These are phyloP conservation scores for Enteromius viviparus DNA, from an alignment of 2,797 vertebrate genomes.

Conservation along the genomic window DNA sequence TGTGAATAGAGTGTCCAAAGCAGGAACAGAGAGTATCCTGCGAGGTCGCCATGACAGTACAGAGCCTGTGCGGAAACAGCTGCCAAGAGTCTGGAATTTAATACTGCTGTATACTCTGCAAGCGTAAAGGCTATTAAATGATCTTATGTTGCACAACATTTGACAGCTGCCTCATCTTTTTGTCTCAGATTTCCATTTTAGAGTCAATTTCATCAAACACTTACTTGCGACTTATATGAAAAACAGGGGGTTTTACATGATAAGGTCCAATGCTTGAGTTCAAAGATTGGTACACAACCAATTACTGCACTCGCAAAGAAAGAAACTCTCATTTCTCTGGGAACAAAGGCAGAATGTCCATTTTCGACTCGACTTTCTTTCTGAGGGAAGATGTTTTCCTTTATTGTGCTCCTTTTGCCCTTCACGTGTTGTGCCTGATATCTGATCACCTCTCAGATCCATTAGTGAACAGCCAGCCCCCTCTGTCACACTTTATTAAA, in stretches of 20 bases:
- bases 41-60: slow-evolving; percentile 45
- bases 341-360: neutral
- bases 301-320: neutral
- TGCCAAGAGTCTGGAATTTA: slow-evolving; percentile 42
- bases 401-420: slow-evolving; percentile 50
- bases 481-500: slow-evolving; percentile 57
- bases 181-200: slow-evolving; percentile 19
- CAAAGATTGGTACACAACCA: slow-evolving; percentile 15
- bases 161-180: slow-evolving; percentile 22
- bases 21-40: slow-evolving; percentile 24
- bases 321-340: too few relatives aligned
- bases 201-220: neutral
- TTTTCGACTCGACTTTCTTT: neutral
- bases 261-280: slow-evolving; percentile 9
- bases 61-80: slow-evolving; percentile 13
- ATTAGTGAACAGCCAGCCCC: slow-evolving; percentile 35
- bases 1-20: slow-evolving; percentile 45
- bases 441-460: slow-evolving; percentile 51
- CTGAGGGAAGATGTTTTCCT: slow-evolving; percentile 30
- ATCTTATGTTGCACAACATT: slow-evolving; percentile 39
- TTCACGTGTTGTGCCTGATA: slow-evolving; percentile 48
- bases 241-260: neutral
- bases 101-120: slow-evolving; percentile 10
- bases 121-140: slow-evolving; percentile 28
- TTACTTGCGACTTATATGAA: neutral